phyloP scores from a whole-genome alignment of 1,140 invertebrate species.

The Conus betulinus region DNA sequence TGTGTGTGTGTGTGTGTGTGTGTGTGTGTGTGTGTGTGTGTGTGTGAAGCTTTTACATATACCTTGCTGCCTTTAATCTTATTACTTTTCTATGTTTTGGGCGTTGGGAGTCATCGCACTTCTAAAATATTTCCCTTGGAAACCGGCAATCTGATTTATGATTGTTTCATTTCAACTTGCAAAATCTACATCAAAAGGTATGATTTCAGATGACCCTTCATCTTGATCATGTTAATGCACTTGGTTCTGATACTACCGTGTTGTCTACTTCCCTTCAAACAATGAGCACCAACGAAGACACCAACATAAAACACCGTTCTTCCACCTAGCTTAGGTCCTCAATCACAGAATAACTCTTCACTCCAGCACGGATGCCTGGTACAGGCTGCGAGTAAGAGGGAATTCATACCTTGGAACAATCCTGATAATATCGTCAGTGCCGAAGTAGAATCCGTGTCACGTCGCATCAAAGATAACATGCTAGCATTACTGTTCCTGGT shows the following conservation, averaged over 20 bases:
- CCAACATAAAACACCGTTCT: background rate
- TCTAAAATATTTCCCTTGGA: no score
- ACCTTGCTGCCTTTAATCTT: no score
- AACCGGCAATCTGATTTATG: no score
- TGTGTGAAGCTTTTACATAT: background rate
- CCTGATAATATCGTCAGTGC: constrained; percentile 3
- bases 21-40: background rate
- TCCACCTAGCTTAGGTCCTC: background rate
- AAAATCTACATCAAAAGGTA: no score
- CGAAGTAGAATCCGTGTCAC: background rate
- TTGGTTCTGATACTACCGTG: background rate
- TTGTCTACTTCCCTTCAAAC: background rate
- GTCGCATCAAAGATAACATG: background rate
- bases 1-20: constrained; percentile 2
- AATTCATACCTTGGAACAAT: background rate
- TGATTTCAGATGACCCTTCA: no score
- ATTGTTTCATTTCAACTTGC: no score
- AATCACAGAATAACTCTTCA: background rate
- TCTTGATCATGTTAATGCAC: no score
- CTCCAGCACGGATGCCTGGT: background rate
- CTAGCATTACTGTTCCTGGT: background rate
- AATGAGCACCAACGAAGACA: background rate
- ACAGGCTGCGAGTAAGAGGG: background rate
- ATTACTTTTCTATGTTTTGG: no score
- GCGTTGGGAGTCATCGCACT: no score